Conservation (phyloP, 1,140 invertebrate genomes). For the Dreissena rostriformis region DNA sequence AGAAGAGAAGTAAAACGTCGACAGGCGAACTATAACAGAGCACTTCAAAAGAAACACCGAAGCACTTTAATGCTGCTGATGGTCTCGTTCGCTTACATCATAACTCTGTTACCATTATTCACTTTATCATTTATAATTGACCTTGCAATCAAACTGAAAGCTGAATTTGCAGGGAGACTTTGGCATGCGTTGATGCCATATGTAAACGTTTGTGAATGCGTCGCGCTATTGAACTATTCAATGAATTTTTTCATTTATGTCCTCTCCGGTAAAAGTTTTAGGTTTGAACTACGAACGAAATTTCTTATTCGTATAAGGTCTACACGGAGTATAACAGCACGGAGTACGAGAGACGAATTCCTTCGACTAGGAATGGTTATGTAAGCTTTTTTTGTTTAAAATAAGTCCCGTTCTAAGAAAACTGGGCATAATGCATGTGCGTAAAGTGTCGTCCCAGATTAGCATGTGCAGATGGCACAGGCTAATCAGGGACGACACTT, state of each 20-base stretch:
- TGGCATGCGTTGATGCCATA: conserved; percentile 58
- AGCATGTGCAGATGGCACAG: no score
- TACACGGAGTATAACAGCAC: conserved; percentile 17
- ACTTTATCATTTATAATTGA: conserved; percentile 64
- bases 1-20: conserved; percentile 51
- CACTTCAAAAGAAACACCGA: conserved; percentile 62
- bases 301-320: conserved; percentile 51
- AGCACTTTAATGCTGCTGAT: conserved; percentile 76
- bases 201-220: conserved; percentile 57
- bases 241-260: conserved; percentile 77
- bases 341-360: conserved; percentile 30
- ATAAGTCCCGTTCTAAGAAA: no score
- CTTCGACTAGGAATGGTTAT: neutral
- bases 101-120: conserved; percentile 72
- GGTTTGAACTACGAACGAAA: conserved; percentile 69
- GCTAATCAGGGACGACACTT: no score
- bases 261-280: conserved; percentile 72
- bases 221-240: conserved; percentile 73
- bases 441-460: no score
- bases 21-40: conserved; percentile 20
- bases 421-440: no score
- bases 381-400: neutral
- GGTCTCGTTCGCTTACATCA: conserved; percentile 73
- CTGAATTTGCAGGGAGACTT: neutral
- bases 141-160: conserved; percentile 35